Evolutionary conservation across 1,140 invertebrate species (phyloP).

Genomic region (Bombus waltoni): DNA sequence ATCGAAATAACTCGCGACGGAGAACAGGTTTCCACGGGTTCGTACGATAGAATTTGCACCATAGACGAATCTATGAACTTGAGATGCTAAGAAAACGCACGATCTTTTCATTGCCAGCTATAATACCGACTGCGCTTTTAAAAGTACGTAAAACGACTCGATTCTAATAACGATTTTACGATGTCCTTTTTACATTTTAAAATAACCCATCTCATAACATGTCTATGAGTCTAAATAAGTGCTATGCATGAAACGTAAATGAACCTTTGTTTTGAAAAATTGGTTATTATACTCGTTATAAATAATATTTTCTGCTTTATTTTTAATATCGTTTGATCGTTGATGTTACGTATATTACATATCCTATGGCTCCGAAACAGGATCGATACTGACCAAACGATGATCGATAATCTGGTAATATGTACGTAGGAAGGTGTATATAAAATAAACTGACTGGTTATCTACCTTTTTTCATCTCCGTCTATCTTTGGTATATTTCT

Average conservation of each 20-base stretch:
- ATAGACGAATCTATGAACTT: constrained; percentile 19
- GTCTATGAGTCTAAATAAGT: not conserved
- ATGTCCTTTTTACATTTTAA: not conserved
- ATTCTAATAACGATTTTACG: not conserved
- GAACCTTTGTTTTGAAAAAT: not conserved
- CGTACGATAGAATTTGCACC: constrained; percentile 33
- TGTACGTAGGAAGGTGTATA: not conserved
- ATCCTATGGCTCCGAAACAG: not conserved
- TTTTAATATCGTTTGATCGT: not conserved
- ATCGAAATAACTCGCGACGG: constrained; percentile 65
- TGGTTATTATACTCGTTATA: no score
- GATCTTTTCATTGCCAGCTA: no score
- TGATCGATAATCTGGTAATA: not conserved
- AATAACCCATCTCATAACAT: not conserved
- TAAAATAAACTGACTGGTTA: constrained; percentile 52
- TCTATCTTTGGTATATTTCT: constrained; percentile 32
- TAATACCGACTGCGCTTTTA: not conserved
- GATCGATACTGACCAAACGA: not conserved
- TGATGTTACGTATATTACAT: not conserved
- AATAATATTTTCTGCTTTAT: not conserved
- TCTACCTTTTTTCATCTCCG: constrained; percentile 51
- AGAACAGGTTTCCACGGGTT: constrained; percentile 64
- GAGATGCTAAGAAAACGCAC: not conserved
- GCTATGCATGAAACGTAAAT: no score
- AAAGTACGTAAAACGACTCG: not conserved